phyloP scores from a whole-genome alignment of 2,113 vertebrate species.

The Oryzias woworae region DNA sequence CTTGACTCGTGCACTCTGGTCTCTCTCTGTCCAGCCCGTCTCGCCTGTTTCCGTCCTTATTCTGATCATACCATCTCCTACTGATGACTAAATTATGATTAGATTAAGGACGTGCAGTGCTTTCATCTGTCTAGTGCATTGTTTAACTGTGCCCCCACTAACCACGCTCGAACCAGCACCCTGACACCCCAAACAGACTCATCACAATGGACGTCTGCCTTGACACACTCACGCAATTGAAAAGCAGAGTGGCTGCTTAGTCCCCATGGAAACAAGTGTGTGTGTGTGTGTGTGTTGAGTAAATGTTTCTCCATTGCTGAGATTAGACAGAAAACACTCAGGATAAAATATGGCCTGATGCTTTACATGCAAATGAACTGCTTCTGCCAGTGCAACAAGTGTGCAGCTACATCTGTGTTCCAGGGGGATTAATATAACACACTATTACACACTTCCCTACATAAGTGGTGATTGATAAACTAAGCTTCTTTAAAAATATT shows the following conservation, averaged over 20 bases:
- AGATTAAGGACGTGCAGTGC: conserved; percentile 84
- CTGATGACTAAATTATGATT: conserved; percentile 94
- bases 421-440: not conserved
- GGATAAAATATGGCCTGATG: conserved; percentile 9
- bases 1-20: conserved; percentile 44
- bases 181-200: conserved; percentile 61
- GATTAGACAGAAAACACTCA: conserved; percentile 38
- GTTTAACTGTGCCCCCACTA: conserved; percentile 77
- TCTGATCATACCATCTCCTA: conserved; percentile 78
- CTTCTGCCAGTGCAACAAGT: conserved; percentile 10
- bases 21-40: conserved; percentile 39
- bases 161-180: conserved; percentile 57
- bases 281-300: conserved; percentile 43
- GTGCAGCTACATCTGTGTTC: not conserved
- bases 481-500: no score
- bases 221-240: conserved; percentile 81
- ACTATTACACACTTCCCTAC: not conserved
- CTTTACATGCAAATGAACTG: conserved; percentile 38
- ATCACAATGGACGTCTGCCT: conserved; percentile 81
- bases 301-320: conserved; percentile 45
- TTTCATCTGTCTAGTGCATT: conserved; percentile 87
- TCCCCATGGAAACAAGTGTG: conserved; percentile 80
- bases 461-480: not conserved
- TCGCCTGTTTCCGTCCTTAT: conserved; percentile 75
- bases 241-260: conserved; percentile 82